Conservation (phyloP, 2,888 invertebrate species). For the Sinotaia quadrata region DNA sequence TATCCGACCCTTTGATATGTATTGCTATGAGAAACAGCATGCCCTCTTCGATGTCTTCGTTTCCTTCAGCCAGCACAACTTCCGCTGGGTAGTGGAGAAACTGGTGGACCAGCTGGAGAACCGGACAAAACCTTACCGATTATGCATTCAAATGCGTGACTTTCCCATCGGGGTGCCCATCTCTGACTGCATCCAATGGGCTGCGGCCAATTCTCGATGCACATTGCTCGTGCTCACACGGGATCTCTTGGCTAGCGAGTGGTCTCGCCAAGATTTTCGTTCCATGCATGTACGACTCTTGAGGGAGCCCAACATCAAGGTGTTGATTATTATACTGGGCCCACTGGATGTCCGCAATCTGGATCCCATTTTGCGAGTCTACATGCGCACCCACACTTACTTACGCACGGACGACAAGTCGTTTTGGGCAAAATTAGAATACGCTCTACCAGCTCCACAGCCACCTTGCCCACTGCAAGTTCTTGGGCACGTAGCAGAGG, state of each 20-base stretch:
- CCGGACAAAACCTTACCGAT: conserved; percentile 74
- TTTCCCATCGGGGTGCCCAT: conserved; percentile 73
- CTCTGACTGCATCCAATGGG: conserved; percentile 82
- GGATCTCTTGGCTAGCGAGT: conserved; percentile 36
- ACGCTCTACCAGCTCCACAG: conserved; percentile 28
- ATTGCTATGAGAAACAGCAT: conserved; percentile 29
- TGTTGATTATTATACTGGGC: conserved; percentile 31
- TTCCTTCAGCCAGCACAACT: conserved; percentile 84
- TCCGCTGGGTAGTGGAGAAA: conserved; percentile 88
- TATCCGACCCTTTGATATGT: conserved; percentile 37
- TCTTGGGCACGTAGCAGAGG: background rate
- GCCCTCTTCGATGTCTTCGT: conserved; percentile 86
- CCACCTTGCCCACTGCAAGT: background rate
- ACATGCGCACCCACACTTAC: conserved; percentile 36
- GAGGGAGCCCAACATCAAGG: conserved; percentile 21
- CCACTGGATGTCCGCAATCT: conserved; percentile 29
- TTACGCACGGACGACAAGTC: conserved; percentile 28
- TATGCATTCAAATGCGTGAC: conserved; percentile 57
- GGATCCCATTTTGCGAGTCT: conserved; percentile 32
- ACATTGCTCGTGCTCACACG: conserved; percentile 35
- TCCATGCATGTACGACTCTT: conserved; percentile 33
- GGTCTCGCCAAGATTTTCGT: conserved; percentile 37
- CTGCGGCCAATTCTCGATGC: conserved; percentile 34
- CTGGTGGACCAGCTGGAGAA: conserved; percentile 85
- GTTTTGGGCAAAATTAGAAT: conserved; percentile 39